These are phyloP conservation scores for Remorina albescens DNA, from an alignment of 2,797 vertebrate species.

Conservation along the genomic window DNA sequence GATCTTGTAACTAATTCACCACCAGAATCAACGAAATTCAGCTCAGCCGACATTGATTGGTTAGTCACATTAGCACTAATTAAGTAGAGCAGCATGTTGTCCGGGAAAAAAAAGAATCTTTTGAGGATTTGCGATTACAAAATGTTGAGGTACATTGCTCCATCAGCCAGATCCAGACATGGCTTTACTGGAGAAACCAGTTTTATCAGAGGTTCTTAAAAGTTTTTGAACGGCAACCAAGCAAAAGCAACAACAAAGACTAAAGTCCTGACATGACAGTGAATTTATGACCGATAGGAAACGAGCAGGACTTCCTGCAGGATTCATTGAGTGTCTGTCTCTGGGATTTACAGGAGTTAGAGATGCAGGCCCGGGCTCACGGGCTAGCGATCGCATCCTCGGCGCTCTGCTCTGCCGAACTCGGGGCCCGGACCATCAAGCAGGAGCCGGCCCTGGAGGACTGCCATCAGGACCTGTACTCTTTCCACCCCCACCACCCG, in stretches of 20 bases:
- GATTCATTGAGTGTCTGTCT: no score
- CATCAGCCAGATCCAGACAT: neutral
- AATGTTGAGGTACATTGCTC: neutral
- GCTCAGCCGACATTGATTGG: conserved; percentile 17
- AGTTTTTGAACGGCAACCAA: no score
- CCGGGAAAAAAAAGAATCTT: neutral
- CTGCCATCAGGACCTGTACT: conserved; percentile 89
- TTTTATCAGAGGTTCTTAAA: no score
- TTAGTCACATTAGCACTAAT: conserved; percentile 8
- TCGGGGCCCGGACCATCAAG: conserved; percentile 88
- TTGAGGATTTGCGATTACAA: neutral
- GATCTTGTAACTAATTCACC: conserved; percentile 16
- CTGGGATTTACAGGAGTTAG: conserved; percentile 87
- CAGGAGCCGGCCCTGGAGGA: conserved; percentile 89
- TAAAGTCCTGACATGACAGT: no score
- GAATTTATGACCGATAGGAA: conserved; percentile 1
- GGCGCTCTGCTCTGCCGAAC: conserved; percentile 89
- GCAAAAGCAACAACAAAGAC: neutral
- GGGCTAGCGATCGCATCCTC: conserved; percentile 90
- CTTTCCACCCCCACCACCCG: conserved; percentile 78
- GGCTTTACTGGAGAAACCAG: neutral
- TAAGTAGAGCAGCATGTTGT: neutral
- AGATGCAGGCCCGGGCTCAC: conserved; percentile 97
- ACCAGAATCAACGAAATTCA: conserved; percentile 7
- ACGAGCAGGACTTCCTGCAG: no score